Evolutionary conservation across 2,797 vertebrate species (phyloP), one percentile per base, ranked within the genome.

Genomic region (Xiphophorus birchmanni): DNA sequence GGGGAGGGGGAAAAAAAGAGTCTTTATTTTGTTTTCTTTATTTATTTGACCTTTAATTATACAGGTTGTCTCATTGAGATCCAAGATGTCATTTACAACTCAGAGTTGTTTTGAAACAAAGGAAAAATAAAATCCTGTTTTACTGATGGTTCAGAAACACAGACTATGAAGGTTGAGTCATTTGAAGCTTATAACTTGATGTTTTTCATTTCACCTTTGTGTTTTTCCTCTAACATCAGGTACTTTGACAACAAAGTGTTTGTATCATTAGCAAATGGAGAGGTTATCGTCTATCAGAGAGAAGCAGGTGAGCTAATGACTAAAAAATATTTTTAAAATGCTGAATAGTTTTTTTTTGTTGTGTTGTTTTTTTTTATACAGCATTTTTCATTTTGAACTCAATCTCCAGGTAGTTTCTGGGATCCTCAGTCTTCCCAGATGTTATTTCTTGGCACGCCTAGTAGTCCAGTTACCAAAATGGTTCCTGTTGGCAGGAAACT

Each of bases 181-280:
- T 44, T 9, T 47, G 13, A 47, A 47, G 15, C 26, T 47, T 15
- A n/a, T 44, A 29, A 47, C 44, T n/a, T 63, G 1, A 8, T 44
- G n/a, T 29, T 29, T 63, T 47, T 47, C 4, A 17, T 63, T 12
- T 21, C 2, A 26, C 52, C 54, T 69, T 79, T 15, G 23, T 73
- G 76, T 71, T 3, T 15, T 7, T 47, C 1, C 1, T 29, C 47
- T 65, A 50, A 18, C 37, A 72, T 0, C 86, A 99, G 98, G 90
- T 99, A 98, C 88, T 94, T 99, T 74, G 97, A 99, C 92, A 98
- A 99, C 92, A 98, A 99, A 93, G 98, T 99, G 69, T 99, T 99
- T 75, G 98, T 99, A 80, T 99, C 98, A 0, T 87, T 99, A 91
- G 97, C 97, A 82, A 99, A 97, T 0, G 98, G 98, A 71, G 98